A percentile compares a stretch with the other conserved stretches of the same genome.
Conservation (phyloP, 2,888 invertebrate species). For the Labia minor region DNA sequence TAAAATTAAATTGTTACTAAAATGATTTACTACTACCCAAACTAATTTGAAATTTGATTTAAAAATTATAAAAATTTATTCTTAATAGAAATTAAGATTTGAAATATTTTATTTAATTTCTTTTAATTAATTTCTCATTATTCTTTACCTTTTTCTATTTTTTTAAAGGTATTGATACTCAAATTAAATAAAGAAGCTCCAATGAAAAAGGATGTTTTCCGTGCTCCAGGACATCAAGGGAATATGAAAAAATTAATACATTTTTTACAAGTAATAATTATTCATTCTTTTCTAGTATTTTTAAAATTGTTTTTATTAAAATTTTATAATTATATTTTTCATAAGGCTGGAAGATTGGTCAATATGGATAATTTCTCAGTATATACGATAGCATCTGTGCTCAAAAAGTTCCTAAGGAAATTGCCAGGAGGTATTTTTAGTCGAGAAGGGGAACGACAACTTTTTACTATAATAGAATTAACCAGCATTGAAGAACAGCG, state of each 20-base stretch:
- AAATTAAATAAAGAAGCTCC: slow-evolving; percentile 93
- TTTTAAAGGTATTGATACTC: slow-evolving; percentile 67
- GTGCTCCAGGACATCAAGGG: slow-evolving; percentile 89
- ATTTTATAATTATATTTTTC: background rate
- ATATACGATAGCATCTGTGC: slow-evolving; percentile 94
- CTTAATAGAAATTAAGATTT: background rate
- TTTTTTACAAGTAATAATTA: slow-evolving; percentile 44
- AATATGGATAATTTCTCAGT: slow-evolving; percentile 93
- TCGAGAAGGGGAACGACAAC: slow-evolving; percentile 74
- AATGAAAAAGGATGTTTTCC: slow-evolving; percentile 82
- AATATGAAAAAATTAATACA: slow-evolving; percentile 89
- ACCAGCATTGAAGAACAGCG: slow-evolving; percentile 74
- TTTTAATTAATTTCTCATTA: background rate
- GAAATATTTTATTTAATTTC: slow-evolving; percentile 5
- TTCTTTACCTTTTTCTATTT: slow-evolving; percentile 18
- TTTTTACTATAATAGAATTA: slow-evolving; percentile 79
- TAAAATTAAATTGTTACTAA: too few relatives aligned
- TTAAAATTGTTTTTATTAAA: slow-evolving; percentile 40
- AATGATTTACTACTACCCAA: too few relatives aligned
- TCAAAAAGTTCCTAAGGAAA: slow-evolving; percentile 95
- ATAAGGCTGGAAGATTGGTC: slow-evolving; percentile 66
- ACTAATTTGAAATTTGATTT: background rate
- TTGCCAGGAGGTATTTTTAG: slow-evolving; percentile 96
- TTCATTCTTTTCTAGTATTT: background rate
- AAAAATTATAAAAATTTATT: slow-evolving; percentile 15